phyloP scores from a whole-genome alignment of 2,888 invertebrate genomes.

The Brachyptera putata region DNA sequence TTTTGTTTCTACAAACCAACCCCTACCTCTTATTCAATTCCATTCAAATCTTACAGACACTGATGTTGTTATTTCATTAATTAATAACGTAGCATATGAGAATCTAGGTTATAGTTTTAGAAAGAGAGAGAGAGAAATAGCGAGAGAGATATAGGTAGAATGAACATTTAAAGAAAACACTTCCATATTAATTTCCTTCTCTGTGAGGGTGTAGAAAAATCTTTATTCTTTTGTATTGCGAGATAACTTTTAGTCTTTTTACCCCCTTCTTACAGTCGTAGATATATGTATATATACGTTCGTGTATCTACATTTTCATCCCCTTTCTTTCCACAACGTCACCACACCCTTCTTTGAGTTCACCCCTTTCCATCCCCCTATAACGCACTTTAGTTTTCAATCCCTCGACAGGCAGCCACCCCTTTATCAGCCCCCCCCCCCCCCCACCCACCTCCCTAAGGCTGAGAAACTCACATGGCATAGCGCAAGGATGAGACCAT shows the following conservation, averaged over 20 bases:
- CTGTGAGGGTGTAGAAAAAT: constrained; percentile 17
- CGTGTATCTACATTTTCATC: constrained; percentile 20
- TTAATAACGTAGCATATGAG: background rate
- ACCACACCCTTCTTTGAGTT: constrained; percentile 20
- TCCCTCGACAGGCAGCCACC: constrained; percentile 10
- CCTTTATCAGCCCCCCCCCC: constrained; percentile 15
- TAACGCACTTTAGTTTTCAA: constrained; percentile 16
- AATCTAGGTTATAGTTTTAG: too few relatives aligned
- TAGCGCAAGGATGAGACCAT: constrained; percentile 11
- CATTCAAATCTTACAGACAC: too few relatives aligned
- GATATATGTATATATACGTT: too few relatives aligned
- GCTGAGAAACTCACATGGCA: constrained; percentile 19
- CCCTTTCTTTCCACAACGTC: constrained; percentile 23
- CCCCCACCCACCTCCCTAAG: constrained; percentile 1
- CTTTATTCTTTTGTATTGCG: constrained; percentile 20
- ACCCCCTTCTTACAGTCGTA: constrained; percentile 17
- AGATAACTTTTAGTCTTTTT: constrained; percentile 20
- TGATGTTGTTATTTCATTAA: too few relatives aligned
- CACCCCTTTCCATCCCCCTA: constrained; percentile 10
- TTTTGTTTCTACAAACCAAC: too few relatives aligned
- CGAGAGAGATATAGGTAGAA: too few relatives aligned
- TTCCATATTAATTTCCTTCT: constrained; percentile 19
- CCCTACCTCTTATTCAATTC: too few relatives aligned
- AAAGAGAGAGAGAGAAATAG: too few relatives aligned
- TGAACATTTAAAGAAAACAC: too few relatives aligned